Evolutionary conservation across 2,888 invertebrate species (phyloP).

Genomic region (Polyommatus iphigenia): DNA sequence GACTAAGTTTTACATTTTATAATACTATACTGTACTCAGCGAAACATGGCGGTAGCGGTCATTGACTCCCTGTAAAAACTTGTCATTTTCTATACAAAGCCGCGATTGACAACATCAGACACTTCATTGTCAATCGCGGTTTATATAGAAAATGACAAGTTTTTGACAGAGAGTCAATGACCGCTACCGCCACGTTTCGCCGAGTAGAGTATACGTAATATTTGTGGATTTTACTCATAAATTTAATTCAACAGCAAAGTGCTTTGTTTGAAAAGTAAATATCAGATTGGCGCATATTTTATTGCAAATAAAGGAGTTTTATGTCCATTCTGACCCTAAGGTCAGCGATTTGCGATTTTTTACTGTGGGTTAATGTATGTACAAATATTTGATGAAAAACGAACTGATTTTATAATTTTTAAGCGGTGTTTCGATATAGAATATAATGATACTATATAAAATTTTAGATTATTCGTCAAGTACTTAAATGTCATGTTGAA

Average conservation of each 20-base stretch:
- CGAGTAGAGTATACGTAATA: too few species aligned
- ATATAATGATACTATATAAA: background rate
- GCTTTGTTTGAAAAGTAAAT: conserved; percentile 8
- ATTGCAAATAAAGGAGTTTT: conserved; percentile 3
- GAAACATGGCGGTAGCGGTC: too few species aligned
- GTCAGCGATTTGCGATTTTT: background rate
- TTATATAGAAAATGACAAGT: too few species aligned
- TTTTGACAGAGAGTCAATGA: too few species aligned
- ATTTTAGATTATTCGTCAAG: background rate
- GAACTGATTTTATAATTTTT: background rate
- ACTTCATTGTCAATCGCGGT: too few species aligned
- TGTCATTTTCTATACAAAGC: too few species aligned
- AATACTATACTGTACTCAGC: too few species aligned
- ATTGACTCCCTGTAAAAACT: too few species aligned
- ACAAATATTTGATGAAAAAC: background rate
- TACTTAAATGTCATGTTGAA: too few species aligned
- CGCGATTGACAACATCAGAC: too few species aligned
- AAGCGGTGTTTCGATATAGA: background rate
- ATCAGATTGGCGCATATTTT: background rate
- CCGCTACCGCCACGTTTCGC: too few species aligned
- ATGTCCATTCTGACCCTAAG: background rate
- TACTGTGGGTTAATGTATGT: background rate
- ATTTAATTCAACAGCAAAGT: background rate
- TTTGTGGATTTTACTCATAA: background rate
- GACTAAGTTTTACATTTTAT: too few species aligned